Evolutionary conservation across 2,797 vertebrate genomes (phyloP), one percentile per base, ranked within the genome.

Genomic region (Aulostomus chinensis): DNA sequence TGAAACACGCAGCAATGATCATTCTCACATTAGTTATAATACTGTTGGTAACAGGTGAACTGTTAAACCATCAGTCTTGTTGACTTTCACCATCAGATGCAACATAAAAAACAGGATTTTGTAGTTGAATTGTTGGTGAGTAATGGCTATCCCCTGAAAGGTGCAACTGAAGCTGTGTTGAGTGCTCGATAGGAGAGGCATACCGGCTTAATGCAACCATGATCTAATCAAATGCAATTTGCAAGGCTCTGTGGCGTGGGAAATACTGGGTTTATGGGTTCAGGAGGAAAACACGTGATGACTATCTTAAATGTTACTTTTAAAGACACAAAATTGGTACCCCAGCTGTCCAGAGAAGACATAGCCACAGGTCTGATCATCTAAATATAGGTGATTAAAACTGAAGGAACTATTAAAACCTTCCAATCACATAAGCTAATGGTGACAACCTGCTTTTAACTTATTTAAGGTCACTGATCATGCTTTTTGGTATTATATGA

Each of bases 141-240:
- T 75, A 65, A 87, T 72, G 65, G 47, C 25, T 13, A 12, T 41
- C 28, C 46, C 60, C 54, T 58, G 14, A 70, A 64, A 66, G 61
- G 42, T 68, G 58, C 36, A n/a, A 48, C 50, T 65, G 49, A 51
- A 20, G 39, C 73, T 58, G 41, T 73, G 67, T 73, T 70, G 40
- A 86, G 80, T 84, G 76, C 66, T 78, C 62, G 61, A 58, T 56
- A 56, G 9, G 20, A 54, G 57, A 55, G 64, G 51, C 66, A 75
- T 55, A 69, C 61, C 62, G 72, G 48, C 51, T 60, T 81, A 83
- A 84, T 85, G 68, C 60, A 78, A 73, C 48, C 53, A 41, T 80
- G 78, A 87, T 88, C 67, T 75, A 74, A 88, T 88, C 70, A 87
- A 66, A 79, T 42, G 68, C 64, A 76, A 55, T 54, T 70, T 33